These are phyloP conservation scores for Callionymus lyra DNA, from an alignment of 2,113 vertebrate genomes.

Conservation along the genomic window DNA sequence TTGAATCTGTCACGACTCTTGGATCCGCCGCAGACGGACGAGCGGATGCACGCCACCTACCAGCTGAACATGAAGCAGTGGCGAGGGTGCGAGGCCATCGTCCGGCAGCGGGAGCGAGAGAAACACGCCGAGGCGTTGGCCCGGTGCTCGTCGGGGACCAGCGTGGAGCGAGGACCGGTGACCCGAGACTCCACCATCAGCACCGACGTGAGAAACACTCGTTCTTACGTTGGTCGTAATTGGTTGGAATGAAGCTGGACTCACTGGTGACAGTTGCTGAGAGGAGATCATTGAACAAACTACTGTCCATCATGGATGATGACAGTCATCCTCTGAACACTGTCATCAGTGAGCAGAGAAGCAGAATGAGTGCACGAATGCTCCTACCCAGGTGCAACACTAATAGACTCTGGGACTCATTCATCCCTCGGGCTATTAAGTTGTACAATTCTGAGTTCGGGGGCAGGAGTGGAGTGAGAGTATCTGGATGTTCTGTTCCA, in stretches of 20 bases:
- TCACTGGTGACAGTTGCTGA: no score
- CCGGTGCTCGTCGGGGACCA: constrained; percentile 84
- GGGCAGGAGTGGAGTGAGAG: no score
- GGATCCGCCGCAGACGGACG: constrained; percentile 71
- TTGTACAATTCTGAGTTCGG: no score
- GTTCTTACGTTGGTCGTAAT: constrained; percentile 29
- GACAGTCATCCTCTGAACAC: no score
- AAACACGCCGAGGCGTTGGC: constrained; percentile 85
- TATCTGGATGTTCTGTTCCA: no score
- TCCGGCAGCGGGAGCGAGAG: constrained; percentile 86
- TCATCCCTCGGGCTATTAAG: no score
- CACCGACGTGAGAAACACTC: constrained; percentile 77
- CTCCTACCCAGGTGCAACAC: no score
- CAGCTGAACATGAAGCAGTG: constrained; percentile 92
- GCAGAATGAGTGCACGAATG: no score
- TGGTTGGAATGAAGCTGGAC: background rate
- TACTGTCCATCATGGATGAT: no score
- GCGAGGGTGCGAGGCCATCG: constrained; percentile 92
- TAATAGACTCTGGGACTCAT: no score
- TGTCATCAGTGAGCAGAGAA: no score
- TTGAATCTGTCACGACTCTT: background rate
- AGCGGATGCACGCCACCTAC: constrained; percentile 75
- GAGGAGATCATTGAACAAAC: no score
- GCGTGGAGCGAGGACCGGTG: constrained; percentile 76
- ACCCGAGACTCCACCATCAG: constrained; percentile 92